Conservation (phyloP, 2,797 vertebrate genomes). For the Dendrocincla tyrannina region DNA sequence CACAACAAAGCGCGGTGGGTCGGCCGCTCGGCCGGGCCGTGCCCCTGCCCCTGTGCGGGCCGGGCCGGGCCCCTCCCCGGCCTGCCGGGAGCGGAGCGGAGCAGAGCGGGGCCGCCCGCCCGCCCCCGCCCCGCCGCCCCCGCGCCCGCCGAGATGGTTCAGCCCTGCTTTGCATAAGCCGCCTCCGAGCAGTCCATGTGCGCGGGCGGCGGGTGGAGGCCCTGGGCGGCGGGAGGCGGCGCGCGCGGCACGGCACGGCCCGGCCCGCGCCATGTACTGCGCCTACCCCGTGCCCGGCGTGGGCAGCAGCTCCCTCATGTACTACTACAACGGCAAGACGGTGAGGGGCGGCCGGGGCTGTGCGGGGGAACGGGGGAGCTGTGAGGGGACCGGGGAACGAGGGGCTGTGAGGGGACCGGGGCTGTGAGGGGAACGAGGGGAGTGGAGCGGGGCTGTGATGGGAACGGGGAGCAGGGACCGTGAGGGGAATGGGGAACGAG, state of each 20-base stretch:
- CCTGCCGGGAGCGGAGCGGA: background rate
- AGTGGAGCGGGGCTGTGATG: too few relatives aligned
- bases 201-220: constrained; percentile 86
- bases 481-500: background rate
- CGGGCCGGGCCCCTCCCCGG: background rate
- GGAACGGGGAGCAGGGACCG: background rate
- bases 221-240: constrained; percentile 77
- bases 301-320: constrained; percentile 97
- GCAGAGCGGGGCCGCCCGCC: background rate
- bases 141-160: constrained; percentile 84
- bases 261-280: constrained; percentile 89
- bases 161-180: constrained; percentile 96
- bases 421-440: background rate
- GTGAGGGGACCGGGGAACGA: too few relatives aligned
- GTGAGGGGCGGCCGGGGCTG: constrained; percentile 80
- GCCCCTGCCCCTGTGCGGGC: background rate
- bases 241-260: constrained; percentile 65
- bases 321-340: constrained; percentile 99
- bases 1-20: constrained; percentile 23
- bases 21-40: too few relatives aligned
- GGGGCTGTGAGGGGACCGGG: too few relatives aligned
- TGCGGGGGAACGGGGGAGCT: too few relatives aligned
- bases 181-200: constrained; percentile 92
- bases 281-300: constrained; percentile 96
- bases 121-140: constrained; percentile 64